Conservation (phyloP, 2,797 vertebrate species). For the Rhinella marina region DNA sequence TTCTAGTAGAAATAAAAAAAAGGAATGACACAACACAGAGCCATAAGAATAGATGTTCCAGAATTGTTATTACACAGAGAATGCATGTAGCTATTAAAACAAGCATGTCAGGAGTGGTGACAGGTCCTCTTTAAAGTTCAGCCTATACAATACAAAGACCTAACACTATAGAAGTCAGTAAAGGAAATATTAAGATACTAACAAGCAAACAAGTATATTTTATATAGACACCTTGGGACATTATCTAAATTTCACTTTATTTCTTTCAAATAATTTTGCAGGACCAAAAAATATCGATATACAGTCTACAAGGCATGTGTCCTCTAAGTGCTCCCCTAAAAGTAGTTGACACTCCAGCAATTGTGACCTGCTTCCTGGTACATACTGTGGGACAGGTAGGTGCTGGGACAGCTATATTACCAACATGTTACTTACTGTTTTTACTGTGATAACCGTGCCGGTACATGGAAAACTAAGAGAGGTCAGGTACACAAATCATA, state of each 20-base stretch:
- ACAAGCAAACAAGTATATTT: not conserved
- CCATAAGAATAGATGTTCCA: no score
- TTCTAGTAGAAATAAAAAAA: no score
- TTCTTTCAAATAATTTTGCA: slow-evolving; percentile 63
- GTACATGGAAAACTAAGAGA: not conserved
- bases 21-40: no score
- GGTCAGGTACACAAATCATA: not conserved
- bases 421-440: not conserved
- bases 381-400: slow-evolving; percentile 84
- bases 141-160: not conserved
- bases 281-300: slow-evolving; percentile 95
- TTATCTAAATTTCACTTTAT: not conserved
- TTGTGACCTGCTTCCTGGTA: slow-evolving; percentile 88
- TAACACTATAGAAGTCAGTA: not conserved
- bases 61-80: no score
- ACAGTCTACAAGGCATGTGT: slow-evolving; percentile 94
- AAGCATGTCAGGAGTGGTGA: no score
- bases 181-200: no score
- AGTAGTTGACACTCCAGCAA: slow-evolving; percentile 85
- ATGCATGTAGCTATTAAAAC: no score
- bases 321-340: slow-evolving; percentile 87
- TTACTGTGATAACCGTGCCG: not conserved
- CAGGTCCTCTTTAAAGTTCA: no score
- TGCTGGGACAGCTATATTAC: not conserved
- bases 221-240: not conserved